A percentile compares a stretch with the other conserved stretches of the same genome.
Conservation (phyloP, 2,888 invertebrate genomes). For the Nasonovia ribisnigri region DNA sequence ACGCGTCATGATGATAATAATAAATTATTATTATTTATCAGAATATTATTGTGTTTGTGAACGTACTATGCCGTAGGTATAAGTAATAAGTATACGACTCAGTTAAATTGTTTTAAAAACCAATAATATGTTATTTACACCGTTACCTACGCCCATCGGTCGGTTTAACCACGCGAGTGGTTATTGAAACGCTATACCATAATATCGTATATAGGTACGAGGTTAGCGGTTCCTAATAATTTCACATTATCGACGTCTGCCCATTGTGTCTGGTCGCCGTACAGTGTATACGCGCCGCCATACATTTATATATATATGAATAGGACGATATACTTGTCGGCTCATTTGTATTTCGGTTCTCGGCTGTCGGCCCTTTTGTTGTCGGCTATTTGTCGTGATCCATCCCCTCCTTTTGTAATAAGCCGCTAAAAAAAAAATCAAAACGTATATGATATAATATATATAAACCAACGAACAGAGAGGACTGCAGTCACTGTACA, state of each 20-base stretch:
- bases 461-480: not conserved
- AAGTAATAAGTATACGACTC: not conserved
- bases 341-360: conserved; percentile 56
- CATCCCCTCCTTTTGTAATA: conserved; percentile 28
- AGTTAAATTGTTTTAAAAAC: not conserved
- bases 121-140: conserved; percentile 16
- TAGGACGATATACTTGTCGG: conserved; percentile 45
- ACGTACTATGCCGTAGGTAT: not conserved
- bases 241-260: conserved; percentile 53
- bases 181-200: conserved; percentile 44
- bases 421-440: conserved; percentile 6
- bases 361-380: conserved; percentile 48
- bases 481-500: not conserved
- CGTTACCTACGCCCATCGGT: conserved; percentile 30
- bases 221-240: conserved; percentile 47
- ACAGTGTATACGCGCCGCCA: not conserved
- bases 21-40: not conserved
- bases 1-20: not conserved
- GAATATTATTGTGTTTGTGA: not conserved
- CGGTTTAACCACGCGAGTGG: conserved; percentile 25
- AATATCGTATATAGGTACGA: not conserved
- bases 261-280: conserved; percentile 39
- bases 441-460: not conserved
- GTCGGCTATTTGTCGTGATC: conserved; percentile 43
- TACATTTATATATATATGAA: not conserved